Evolutionary conservation across 2,113 vertebrate species (phyloP).

Genomic region (Spheniscus mendiculus): DNA sequence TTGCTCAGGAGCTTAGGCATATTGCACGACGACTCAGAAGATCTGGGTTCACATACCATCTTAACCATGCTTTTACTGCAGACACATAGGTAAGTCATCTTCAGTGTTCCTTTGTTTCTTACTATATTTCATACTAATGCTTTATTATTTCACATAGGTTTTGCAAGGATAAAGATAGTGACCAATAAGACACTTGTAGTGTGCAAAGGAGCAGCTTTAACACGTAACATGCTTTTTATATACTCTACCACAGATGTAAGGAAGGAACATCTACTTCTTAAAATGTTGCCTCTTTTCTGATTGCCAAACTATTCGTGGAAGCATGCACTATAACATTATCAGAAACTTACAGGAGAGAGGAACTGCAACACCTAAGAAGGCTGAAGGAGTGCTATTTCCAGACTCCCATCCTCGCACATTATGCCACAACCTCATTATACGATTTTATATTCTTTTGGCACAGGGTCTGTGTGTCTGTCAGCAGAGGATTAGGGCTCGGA

Average conservation of each 20-base stretch:
- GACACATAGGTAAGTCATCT: neutral
- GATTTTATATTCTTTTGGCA: neutral
- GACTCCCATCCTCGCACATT: neutral
- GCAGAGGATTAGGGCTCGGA: neutral
- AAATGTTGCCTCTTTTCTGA: neutral
- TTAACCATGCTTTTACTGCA: neutral
- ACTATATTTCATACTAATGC: neutral
- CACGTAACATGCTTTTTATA: neutral
- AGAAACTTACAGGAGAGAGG: neutral
- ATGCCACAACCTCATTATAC: neutral
- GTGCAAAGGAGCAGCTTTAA: neutral
- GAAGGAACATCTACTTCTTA: neutral
- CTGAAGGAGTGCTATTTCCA: neutral
- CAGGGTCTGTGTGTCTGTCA: neutral
- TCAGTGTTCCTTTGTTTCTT: neutral
- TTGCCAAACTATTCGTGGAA: neutral
- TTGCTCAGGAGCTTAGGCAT: neutral
- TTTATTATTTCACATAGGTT: neutral
- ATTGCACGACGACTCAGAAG: neutral
- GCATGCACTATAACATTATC: fast-evolving
- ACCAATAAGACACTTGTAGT: neutral
- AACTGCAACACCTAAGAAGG: neutral
- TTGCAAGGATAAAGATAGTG: neutral
- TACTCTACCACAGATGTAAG: neutral
- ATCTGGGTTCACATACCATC: neutral